These are phyloP conservation scores for Aramus guarauna DNA, from an alignment of 2,113 vertebrate species.

Conservation along the genomic window DNA sequence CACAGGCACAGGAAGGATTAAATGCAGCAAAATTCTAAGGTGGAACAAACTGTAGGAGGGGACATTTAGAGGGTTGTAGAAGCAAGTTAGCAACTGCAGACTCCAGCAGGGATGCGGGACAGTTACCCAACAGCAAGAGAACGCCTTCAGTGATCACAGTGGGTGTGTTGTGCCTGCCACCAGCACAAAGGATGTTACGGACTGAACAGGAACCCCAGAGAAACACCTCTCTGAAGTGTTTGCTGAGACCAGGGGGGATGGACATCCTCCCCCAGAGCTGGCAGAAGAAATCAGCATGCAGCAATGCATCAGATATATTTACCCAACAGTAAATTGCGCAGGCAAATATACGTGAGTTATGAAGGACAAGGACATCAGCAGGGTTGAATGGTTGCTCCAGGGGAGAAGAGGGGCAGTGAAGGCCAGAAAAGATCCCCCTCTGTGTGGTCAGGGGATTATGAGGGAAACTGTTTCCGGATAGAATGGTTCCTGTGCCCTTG, in stretches of 20 bases:
- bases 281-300: neutral
- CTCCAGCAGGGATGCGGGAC: neutral
- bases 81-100: neutral
- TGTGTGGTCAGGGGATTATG: neutral
- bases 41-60: neutral
- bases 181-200: neutral
- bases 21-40: neutral
- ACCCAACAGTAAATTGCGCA: neutral
- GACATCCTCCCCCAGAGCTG: neutral
- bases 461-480: neutral
- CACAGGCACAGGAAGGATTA: neutral
- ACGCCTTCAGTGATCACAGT: neutral
- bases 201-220: neutral
- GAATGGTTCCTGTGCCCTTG: neutral
- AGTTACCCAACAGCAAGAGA: neutral
- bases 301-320: neutral
- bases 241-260: neutral
- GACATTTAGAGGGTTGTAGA: neutral
- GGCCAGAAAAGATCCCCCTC: neutral
- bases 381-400: neutral
- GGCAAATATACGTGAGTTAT: neutral
- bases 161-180: neutral
- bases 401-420: neutral
- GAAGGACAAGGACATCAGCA: neutral
- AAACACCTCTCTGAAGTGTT: neutral